Conservation (phyloP, 2,888 invertebrate species). For the Listrodromus nycthemerus region DNA sequence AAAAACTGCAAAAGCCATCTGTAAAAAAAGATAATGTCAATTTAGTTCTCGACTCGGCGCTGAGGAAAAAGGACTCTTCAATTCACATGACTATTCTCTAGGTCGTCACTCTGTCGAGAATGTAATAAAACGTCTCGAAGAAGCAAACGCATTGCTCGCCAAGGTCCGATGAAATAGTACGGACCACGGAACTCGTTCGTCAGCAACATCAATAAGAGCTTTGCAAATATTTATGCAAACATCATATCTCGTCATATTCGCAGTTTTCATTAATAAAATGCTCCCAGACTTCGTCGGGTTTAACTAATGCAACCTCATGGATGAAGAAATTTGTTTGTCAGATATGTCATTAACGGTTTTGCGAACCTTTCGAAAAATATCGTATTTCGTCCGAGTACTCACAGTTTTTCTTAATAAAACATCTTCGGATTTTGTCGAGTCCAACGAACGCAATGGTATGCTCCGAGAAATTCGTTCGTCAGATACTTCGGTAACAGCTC, state of each 20-base stretch:
- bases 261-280: slow-evolving; percentile 3
- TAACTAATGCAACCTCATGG: neutral
- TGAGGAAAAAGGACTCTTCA: neutral
- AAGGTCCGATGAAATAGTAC: slow-evolving; percentile 5
- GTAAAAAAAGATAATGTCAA: neutral
- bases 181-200: slow-evolving; percentile 18
- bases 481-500: neutral
- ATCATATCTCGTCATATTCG: neutral
- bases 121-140: slow-evolving; percentile 7
- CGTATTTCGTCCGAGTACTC: neutral
- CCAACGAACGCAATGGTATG: neutral
- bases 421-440: neutral
- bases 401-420: slow-evolving; percentile 13
- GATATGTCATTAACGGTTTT: neutral
- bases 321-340: slow-evolving; percentile 14
- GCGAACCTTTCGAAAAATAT: neutral
- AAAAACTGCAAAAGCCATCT: neutral
- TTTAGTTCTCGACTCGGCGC: neutral
- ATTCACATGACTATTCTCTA: neutral
- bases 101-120: slow-evolving; percentile 10
- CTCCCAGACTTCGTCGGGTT: slow-evolving; percentile 1
- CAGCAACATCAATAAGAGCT: neutral
- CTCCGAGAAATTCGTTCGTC: slow-evolving; percentile 17
- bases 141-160: neutral
- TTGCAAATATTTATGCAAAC: neutral